phyloP scores from a whole-genome alignment of 2,113 vertebrate genomes.

The Mesoclemmys tuberculata region DNA sequence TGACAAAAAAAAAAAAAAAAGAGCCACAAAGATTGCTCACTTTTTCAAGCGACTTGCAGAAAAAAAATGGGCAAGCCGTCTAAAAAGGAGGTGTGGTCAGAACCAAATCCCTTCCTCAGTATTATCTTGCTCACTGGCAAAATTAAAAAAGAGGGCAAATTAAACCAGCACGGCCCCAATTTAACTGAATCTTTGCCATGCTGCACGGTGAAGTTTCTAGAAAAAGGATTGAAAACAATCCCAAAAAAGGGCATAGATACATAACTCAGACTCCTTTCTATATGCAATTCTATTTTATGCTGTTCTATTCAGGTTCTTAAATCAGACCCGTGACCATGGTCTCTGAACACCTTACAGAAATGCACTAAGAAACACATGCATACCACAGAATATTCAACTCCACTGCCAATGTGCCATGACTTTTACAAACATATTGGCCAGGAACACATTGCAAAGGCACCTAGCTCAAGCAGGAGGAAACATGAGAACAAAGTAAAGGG shows the following conservation, averaged over 20 bases:
- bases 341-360: background rate
- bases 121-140: background rate
- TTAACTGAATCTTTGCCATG: conserved; percentile 10
- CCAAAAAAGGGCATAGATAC: background rate
- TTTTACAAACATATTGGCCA: background rate
- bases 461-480: background rate
- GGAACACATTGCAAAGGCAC: background rate
- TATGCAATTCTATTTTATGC: background rate
- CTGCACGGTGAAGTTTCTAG: conserved; percentile 5
- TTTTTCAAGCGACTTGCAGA: conserved; percentile 28
- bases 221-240: conserved; percentile 1
- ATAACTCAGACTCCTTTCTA: background rate
- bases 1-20: conserved; percentile 6
- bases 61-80: conserved; percentile 47
- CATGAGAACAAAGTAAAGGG: conserved; percentile 24
- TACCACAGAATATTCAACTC: conserved; percentile 4
- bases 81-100: background rate
- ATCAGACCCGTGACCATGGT: background rate
- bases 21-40: conserved; percentile 16
- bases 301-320: background rate
- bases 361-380: background rate
- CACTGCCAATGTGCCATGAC: background rate
- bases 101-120: background rate
- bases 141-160: background rate
- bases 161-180: background rate